Evolutionary conservation across 2,797 vertebrate genomes (phyloP).

Genomic region (Atherinosoma microstoma): DNA sequence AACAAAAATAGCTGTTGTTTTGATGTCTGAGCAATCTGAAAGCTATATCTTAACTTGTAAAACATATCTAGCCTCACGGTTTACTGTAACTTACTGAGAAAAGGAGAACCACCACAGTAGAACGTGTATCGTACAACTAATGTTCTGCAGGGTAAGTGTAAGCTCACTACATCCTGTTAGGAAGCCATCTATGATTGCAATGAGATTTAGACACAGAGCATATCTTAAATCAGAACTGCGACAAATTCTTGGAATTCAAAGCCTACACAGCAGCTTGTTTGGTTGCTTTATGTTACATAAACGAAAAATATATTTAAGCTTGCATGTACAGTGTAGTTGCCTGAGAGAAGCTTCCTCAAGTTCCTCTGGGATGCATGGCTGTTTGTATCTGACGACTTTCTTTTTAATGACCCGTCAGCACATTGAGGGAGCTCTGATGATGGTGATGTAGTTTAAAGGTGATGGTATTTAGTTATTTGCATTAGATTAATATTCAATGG

Average conservation of each 20-base stretch:
- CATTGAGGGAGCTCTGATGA: slow-evolving; percentile 9
- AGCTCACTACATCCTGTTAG: slow-evolving; percentile 61
- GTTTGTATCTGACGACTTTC: slow-evolving; percentile 43
- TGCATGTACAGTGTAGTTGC: slow-evolving; percentile 10
- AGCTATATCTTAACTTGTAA: slow-evolving; percentile 5
- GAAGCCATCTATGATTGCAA: slow-evolving; percentile 40
- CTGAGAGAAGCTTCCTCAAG: background rate
- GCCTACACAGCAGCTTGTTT: slow-evolving; percentile 20
- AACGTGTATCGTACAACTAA: slow-evolving; percentile 58
- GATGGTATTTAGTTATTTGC: slow-evolving; percentile 23
- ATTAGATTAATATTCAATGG: slow-evolving; percentile 59
- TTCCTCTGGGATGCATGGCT: slow-evolving; percentile 32
- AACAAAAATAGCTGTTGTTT: background rate
- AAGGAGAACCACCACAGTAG: slow-evolving; percentile 39
- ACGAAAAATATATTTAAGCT: slow-evolving; percentile 10
- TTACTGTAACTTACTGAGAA: slow-evolving; percentile 26
- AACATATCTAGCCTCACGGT: slow-evolving; percentile 13
- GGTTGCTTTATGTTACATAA: slow-evolving; percentile 14
- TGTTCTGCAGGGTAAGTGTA: slow-evolving; percentile 60
- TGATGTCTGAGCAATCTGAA: slow-evolving; percentile 1
- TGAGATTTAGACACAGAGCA: slow-evolving; percentile 31
- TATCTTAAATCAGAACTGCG: slow-evolving; percentile 19
- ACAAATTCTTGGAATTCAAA: slow-evolving; percentile 19
- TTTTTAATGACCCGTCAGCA: slow-evolving; percentile 36
- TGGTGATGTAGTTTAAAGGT: slow-evolving; percentile 10